Evolutionary conservation across 2,888 invertebrate species (phyloP).

Genomic region (Zygogramma bicolorata): DNA sequence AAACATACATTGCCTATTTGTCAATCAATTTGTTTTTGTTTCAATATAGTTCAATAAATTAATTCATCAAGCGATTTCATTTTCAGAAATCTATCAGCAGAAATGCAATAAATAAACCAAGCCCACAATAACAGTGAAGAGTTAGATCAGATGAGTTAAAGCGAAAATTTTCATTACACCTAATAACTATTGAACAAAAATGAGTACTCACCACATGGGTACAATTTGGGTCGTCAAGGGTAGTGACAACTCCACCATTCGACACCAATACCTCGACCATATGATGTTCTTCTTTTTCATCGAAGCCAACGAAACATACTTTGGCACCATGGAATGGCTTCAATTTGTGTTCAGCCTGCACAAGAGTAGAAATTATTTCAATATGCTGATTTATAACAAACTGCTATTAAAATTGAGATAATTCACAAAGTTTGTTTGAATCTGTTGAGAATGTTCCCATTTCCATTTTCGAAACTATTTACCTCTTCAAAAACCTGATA

Average conservation of each 20-base stretch:
- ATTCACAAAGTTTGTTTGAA: too few relatives aligned
- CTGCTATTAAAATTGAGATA: too few relatives aligned
- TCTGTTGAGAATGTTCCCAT: too few relatives aligned
- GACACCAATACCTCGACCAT: constrained; percentile 90
- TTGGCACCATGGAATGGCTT: constrained; percentile 90
- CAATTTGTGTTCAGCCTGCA: constrained; percentile 78
- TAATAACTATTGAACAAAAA: not conserved
- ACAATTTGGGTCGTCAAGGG: constrained; percentile 84
- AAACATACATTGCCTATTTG: too few relatives aligned
- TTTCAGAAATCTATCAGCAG: not conserved
- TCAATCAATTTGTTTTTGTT: not conserved
- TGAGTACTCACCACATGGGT: constrained; percentile 87
- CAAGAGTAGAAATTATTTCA: constrained; percentile 40
- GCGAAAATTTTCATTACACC: not conserved
- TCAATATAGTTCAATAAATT: not conserved
- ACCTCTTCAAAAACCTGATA: too few relatives aligned
- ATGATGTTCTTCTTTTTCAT: constrained; percentile 89
- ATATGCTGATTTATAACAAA: not conserved
- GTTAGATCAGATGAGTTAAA: not conserved
- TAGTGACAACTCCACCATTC: constrained; percentile 86
- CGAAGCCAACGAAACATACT: constrained; percentile 91
- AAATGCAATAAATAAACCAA: not conserved
- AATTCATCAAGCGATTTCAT: too few relatives aligned
- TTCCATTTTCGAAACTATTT: too few relatives aligned
- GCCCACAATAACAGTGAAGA: not conserved